Base-by-base conservation (phyloP, 2,797 vertebrate genomes). In the Alauda arvensis region DNA sequence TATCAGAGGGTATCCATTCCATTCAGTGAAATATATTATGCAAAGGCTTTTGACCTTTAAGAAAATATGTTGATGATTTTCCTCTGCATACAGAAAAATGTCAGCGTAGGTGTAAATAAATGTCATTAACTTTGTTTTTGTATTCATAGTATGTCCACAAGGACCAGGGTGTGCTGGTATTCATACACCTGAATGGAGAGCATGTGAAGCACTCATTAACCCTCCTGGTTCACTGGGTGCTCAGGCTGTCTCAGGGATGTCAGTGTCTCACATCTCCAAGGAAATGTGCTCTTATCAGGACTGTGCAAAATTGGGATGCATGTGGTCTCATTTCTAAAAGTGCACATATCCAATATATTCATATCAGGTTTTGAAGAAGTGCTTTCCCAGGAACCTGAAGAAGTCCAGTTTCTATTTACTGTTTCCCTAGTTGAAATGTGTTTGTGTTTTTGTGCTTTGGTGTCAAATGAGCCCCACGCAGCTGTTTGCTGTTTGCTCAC, bases 21-120 rank as follows among this genome's bases (percentile, higher is more conserved):
- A 71, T 25, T 91, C 76, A 84, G 87, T 87, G 83, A 93, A 56
- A 91, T 83, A 67, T 43, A 70, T 91, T 94, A 87, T 89, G 65
- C 65, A 94, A 91, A 94, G 55, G 45, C 69, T 85, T 89, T 93
- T 96, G 89, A 94, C 90, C 83, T 93, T 96, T 94, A 88, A 87
- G 85, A 91, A 93, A 82, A 81, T 81, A 71, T 49, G 81, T 85
- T 90, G 83, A 91, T 93, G 63, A 91, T 81, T 91, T 93, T 93
- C 77, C 66, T 89, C n/a, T 84, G 84, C 84, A 71, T 85, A 91
- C 76, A 65, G 55, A 93, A 88, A 96, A 95, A 90, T 93, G 90
- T 94, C 63, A 88, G 74, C 60, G 34, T 18, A 79, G 46, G 18
- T 91, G 66, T 91, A 92, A 95, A 95, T 95, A 68, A 94, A 91